phyloP scores from a whole-genome alignment of 2,888 invertebrate genomes.

The Eupsilia transversa region DNA sequence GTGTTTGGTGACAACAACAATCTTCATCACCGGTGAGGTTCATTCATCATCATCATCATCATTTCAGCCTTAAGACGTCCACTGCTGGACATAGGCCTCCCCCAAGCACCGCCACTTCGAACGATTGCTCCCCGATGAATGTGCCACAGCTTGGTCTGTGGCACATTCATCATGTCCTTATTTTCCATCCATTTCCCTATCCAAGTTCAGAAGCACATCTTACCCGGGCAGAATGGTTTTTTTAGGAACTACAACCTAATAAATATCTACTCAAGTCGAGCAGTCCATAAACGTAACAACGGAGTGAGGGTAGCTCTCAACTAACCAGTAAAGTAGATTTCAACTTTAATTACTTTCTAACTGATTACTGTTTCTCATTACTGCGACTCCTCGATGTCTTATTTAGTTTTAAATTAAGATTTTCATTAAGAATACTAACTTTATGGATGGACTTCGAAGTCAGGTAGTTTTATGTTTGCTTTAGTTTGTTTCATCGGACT shows the following conservation, averaged over 20 bases:
- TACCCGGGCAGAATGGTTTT: slow-evolving; percentile 15
- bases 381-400: slow-evolving; percentile 54
- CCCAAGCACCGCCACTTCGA: too few species aligned
- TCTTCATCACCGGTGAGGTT: too few species aligned
- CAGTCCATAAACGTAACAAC: slow-evolving; percentile 43
- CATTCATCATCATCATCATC: too few species aligned
- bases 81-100: too few species aligned
- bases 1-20: too few species aligned
- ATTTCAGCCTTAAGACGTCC: too few species aligned
- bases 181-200: not conserved
- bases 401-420: slow-evolving; percentile 66
- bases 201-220: not conserved
- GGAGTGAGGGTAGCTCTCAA: slow-evolving; percentile 34
- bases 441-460: slow-evolving; percentile 44
- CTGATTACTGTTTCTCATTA: slow-evolving; percentile 67
- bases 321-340: slow-evolving; percentile 56
- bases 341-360: slow-evolving; percentile 67
- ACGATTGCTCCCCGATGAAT: too few species aligned
- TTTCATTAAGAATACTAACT: slow-evolving; percentile 60
- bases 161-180: not conserved
- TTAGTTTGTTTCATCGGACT: slow-evolving; percentile 35
- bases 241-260: slow-evolving; percentile 20
- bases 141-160: too few species aligned
- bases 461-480: slow-evolving; percentile 45
- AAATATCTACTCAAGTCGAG: slow-evolving; percentile 33